A percentile compares a stretch with the other conserved stretches of the same genome.
These are phyloP conservation scores for Dynastes grantii DNA, from an alignment of 2,888 invertebrate species.

Conservation along the genomic window DNA sequence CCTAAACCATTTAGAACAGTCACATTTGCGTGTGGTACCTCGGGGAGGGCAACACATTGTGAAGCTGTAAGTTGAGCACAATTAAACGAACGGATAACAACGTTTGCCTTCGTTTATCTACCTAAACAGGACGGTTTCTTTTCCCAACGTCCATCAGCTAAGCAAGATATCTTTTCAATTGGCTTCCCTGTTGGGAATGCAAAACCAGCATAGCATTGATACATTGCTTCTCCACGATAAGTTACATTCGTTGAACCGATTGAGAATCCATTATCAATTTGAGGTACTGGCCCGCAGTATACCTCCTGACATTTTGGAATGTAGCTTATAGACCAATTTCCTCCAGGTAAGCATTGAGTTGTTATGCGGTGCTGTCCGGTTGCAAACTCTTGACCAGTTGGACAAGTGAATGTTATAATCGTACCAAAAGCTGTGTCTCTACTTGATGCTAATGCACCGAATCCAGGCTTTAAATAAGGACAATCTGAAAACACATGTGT, in stretches of 20 bases:
- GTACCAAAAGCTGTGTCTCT: constrained; percentile 95
- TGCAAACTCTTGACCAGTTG: constrained; percentile 93
- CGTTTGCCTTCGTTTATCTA: constrained; percentile 66
- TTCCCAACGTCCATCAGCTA: constrained; percentile 94
- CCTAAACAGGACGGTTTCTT: constrained; percentile 92
- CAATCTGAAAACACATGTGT: constrained; percentile 78
- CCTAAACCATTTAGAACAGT: constrained; percentile 92
- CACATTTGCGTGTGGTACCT: constrained; percentile 90
- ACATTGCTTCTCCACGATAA: constrained; percentile 93
- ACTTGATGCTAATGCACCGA: constrained; percentile 91
- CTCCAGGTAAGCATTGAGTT: constrained; percentile 90
- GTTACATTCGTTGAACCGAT: constrained; percentile 97
- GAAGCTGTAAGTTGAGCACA: constrained; percentile 78
- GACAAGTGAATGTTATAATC: constrained; percentile 91
- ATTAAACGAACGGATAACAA: not conserved
- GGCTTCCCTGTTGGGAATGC: constrained; percentile 91
- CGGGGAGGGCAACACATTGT: constrained; percentile 89
- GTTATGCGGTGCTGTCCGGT: constrained; percentile 89
- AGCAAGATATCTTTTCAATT: constrained; percentile 90
- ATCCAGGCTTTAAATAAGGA: constrained; percentile 86
- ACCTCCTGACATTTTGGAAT: constrained; percentile 97
- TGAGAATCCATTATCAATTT: constrained; percentile 97
- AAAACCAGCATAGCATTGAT: constrained; percentile 97
- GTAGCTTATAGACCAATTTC: constrained; percentile 93
- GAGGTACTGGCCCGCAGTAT: constrained; percentile 97